These are phyloP conservation scores for Drosophila merina DNA, from an alignment of 2,888 invertebrate species.

Conservation along the genomic window DNA sequence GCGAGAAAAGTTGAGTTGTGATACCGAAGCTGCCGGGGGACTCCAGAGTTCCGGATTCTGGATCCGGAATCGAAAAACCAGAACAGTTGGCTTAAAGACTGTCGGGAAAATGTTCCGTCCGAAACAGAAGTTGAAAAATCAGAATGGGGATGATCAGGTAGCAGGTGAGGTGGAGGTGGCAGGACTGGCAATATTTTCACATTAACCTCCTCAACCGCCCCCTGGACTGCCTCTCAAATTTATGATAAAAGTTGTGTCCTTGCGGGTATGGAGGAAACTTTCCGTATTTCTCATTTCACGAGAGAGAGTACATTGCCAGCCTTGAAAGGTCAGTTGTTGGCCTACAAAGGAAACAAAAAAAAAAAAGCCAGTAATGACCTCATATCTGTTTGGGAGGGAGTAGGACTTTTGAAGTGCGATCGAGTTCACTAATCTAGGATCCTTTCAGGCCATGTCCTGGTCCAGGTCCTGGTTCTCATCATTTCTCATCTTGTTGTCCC, in stretches of 20 bases:
- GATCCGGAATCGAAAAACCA: slow-evolving; percentile 5
- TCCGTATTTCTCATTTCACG: neutral
- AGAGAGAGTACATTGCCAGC: neutral
- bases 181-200: slow-evolving; percentile 53
- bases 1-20: slow-evolving; percentile 21
- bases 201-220: slow-evolving; percentile 44
- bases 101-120: neutral
- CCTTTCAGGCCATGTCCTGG: slow-evolving; percentile 1
- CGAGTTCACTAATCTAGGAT: slow-evolving; percentile 2
- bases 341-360: neutral
- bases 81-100: slow-evolving; percentile 15
- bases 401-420: neutral
- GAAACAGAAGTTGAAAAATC: slow-evolving; percentile 11
- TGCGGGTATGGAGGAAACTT: slow-evolving; percentile 3
- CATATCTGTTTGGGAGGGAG: neutral
- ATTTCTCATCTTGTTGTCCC: slow-evolving; percentile 6
- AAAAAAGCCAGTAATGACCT: neutral
- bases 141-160: slow-evolving; percentile 14
- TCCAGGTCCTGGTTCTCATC: neutral
- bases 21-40: neutral
- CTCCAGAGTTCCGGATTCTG: neutral
- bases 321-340: neutral
- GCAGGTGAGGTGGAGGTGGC: slow-evolving; percentile 11
- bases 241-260: slow-evolving; percentile 66
- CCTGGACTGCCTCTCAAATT: slow-evolving; percentile 49